These are phyloP conservation scores for Microtus oregoni DNA, from an alignment of 2,113 vertebrate species.

Conservation along the genomic window DNA sequence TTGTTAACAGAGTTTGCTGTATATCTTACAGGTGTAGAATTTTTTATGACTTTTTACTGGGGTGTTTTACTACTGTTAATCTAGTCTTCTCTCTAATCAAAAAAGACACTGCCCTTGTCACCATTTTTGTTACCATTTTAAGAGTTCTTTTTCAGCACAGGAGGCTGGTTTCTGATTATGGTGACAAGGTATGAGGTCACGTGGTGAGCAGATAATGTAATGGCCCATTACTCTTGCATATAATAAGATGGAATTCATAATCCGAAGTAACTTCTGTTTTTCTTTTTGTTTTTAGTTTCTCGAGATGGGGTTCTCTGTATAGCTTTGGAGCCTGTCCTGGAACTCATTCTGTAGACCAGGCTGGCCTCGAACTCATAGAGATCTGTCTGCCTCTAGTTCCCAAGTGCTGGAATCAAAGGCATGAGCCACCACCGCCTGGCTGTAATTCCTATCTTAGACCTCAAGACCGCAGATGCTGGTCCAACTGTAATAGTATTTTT, in stretches of 20 bases:
- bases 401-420: background rate
- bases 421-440: background rate
- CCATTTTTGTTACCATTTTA: constrained; percentile 60
- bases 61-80: constrained; percentile 10
- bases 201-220: background rate
- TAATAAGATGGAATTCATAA: background rate
- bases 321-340: background rate
- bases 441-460: background rate
- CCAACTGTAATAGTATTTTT: background rate
- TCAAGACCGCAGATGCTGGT: background rate
- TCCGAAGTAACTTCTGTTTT: background rate
- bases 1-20: background rate
- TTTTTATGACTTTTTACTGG: constrained; percentile 28
- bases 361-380: background rate
- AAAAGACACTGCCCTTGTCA: constrained; percentile 46
- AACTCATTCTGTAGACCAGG: background rate
- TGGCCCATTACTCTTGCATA: background rate
- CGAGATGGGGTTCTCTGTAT: background rate
- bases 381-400: background rate
- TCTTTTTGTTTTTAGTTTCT: background rate
- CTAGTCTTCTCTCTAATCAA: constrained; percentile 46
- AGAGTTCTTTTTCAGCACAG: constrained; percentile 20
- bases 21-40: background rate
- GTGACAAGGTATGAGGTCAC: background rate
- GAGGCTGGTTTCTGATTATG: background rate